phyloP scores from a whole-genome alignment of 2,797 vertebrate species.

The Micropoecilia bifurca region DNA sequence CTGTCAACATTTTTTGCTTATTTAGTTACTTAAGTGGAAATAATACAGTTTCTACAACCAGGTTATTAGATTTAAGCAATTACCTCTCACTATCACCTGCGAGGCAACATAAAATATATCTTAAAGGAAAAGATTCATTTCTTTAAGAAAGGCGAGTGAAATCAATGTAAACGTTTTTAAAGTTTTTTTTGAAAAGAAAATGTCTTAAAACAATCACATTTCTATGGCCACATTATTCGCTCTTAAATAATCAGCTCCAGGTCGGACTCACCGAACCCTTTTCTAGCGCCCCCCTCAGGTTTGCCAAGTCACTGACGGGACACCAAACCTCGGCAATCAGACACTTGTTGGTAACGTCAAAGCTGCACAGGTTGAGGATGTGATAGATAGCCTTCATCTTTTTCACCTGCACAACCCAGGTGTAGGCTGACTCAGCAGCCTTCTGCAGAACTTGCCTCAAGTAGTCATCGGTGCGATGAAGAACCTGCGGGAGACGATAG shows the following conservation, averaged over 20 bases:
- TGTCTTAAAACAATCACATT: not conserved
- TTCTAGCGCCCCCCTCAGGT: slow-evolving; percentile 88
- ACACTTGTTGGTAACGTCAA: slow-evolving; percentile 98
- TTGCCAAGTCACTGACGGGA: slow-evolving; percentile 88
- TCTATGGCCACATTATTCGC: not conserved
- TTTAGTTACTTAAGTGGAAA: too few relatives aligned
- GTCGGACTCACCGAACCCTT: slow-evolving; percentile 90
- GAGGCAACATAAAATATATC: not conserved
- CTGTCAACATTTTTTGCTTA: too few relatives aligned
- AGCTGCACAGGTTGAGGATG: slow-evolving; percentile 96
- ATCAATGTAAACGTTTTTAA: not conserved
- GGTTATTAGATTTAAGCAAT: not conserved
- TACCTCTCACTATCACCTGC: not conserved
- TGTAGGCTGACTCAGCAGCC: slow-evolving; percentile 90
- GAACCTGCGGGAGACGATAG: slow-evolving; percentile 81
- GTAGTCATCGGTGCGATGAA: slow-evolving; percentile 95
- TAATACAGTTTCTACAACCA: too few relatives aligned
- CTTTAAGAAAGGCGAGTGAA: not conserved
- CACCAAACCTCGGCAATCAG: slow-evolving; percentile 99
- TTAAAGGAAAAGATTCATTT: not conserved
- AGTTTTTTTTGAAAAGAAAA: not conserved
- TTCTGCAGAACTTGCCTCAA: slow-evolving; percentile 93
- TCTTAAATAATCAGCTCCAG: not conserved
- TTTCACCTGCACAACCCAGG: slow-evolving; percentile 91
- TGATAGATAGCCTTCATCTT: slow-evolving; percentile 99